A percentile compares a stretch with the other conserved stretches of the same genome.
Conservation (phyloP, 2,113 vertebrate species). For the Clarias gariepinus region DNA sequence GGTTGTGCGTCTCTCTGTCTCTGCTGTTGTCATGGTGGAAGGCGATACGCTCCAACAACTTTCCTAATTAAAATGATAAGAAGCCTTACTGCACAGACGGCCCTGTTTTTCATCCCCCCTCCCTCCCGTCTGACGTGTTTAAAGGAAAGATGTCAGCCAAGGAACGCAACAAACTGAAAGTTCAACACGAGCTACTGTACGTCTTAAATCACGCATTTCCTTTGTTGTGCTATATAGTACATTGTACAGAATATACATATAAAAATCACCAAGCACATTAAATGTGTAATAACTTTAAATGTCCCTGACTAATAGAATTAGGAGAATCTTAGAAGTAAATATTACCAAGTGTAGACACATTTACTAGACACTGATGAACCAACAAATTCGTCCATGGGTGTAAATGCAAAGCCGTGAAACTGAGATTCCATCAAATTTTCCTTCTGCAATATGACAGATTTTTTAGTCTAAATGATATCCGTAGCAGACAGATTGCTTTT, state of each 20-base stretch:
- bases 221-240: neutral
- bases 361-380: too few species aligned
- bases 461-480: too few species aligned
- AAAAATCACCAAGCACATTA: neutral
- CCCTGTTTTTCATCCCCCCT: constrained; percentile 55
- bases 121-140: constrained; percentile 61
- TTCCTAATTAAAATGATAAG: constrained; percentile 83
- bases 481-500: neutral
- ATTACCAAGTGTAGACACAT: neutral
- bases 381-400: too few species aligned
- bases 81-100: constrained; percentile 75
- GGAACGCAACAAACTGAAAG: constrained; percentile 42
- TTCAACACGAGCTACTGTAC: neutral
- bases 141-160: constrained; percentile 63
- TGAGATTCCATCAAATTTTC: too few species aligned
- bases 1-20: constrained; percentile 40
- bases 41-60: constrained; percentile 75
- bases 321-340: neutral
- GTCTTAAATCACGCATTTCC: neutral
- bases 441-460: too few species aligned
- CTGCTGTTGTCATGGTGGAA: constrained; percentile 68
- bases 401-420: too few species aligned
- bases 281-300: neutral
- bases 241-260: neutral
- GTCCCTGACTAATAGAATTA: neutral